These are phyloP conservation scores for Parauchenoglanis ngamensis DNA, from an alignment of 2,797 vertebrate genomes.

Conservation along the genomic window DNA sequence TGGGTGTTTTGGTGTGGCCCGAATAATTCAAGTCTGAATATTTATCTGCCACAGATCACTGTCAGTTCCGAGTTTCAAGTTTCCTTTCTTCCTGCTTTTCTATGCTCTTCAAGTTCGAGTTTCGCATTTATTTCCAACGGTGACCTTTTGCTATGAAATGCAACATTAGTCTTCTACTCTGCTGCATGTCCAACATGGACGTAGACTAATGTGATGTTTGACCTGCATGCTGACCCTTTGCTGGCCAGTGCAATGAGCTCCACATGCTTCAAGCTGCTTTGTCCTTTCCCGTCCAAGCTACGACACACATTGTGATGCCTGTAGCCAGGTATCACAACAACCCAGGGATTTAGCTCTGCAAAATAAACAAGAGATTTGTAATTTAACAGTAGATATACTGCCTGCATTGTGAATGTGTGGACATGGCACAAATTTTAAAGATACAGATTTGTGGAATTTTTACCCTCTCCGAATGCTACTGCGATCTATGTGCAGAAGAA, in stretches of 20 bases:
- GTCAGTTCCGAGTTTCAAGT: slow-evolving; percentile 55
- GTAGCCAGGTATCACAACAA: slow-evolving; percentile 41
- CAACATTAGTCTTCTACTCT: slow-evolving; percentile 76
- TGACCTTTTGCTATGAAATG: slow-evolving; percentile 78
- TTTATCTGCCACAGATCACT: slow-evolving; percentile 55
- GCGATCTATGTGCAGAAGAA: not conserved
- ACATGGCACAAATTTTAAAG: not conserved
- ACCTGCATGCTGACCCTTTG: slow-evolving; percentile 72
- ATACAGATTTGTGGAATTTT: not conserved
- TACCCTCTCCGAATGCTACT: not conserved
- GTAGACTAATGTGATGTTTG: slow-evolving; percentile 80
- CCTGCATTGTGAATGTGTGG: not conserved
- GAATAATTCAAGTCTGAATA: slow-evolving; percentile 60
- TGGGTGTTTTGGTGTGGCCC: slow-evolving; percentile 60
- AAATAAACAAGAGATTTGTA: slow-evolving; percentile 15
- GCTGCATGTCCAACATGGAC: slow-evolving; percentile 74
- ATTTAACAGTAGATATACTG: slow-evolving; percentile 1
- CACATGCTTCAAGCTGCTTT: slow-evolving; percentile 69
- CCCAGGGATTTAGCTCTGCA: slow-evolving; percentile 17
- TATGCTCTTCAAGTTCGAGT: slow-evolving; percentile 73
- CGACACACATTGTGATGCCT: slow-evolving; percentile 54
- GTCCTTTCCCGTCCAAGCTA: slow-evolving; percentile 62
- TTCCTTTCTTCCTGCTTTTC: slow-evolving; percentile 49
- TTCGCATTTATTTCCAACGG: slow-evolving; percentile 78
- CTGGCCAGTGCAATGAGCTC: slow-evolving; percentile 74